A percentile compares a stretch with the other conserved stretches of the same genome.
Conservation (phyloP, 2,113 vertebrate species). For the human region GRCh38 chr4:176866501-176867000, state of each 20-base stretch:
- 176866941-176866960: background rate
- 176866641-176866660: background rate
- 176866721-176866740: background rate
- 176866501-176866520: background rate
- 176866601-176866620: background rate
- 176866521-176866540: background rate
- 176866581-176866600: background rate
- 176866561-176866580: background rate
- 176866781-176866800: background rate
- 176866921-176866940: background rate
- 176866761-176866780: background rate
- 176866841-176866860: background rate
- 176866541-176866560: background rate
- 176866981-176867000: background rate
- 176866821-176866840: background rate
- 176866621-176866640: background rate
- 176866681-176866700: background rate
- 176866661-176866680: background rate
- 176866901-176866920: background rate
- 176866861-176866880: background rate
- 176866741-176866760: background rate
- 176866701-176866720: background rate
- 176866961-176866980: background rate
- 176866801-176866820: background rate
- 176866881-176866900: background rate